Evolutionary conservation across 2,888 invertebrate species (phyloP).

Genomic region (Omphaloscelis lunosa): DNA sequence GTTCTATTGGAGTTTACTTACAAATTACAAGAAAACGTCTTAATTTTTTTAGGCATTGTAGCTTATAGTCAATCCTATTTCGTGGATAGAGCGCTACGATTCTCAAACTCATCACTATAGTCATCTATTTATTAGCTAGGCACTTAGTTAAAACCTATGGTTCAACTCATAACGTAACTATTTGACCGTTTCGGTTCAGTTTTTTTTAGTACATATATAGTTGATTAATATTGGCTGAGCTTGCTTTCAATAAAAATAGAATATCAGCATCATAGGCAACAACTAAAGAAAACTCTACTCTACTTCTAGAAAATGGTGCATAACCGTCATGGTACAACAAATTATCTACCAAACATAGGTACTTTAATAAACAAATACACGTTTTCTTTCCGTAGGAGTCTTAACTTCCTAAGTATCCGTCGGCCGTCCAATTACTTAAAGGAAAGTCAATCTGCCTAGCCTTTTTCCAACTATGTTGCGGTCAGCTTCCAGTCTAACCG

Average conservation of each 20-base stretch:
- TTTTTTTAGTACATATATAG: no score
- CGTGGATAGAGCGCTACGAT: background rate
- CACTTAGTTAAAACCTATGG: background rate
- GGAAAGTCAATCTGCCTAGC: background rate
- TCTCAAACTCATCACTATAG: background rate
- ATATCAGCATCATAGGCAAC: no score
- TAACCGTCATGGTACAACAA: no score
- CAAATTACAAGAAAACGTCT: background rate
- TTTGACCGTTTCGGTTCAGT: background rate
- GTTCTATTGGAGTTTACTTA: background rate
- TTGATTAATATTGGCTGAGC: no score
- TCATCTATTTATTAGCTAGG: background rate
- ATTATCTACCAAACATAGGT: background rate
- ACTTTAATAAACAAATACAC: slow-evolving; percentile 13
- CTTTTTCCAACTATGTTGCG: background rate
- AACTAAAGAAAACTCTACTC: no score
- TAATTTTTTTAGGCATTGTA: background rate
- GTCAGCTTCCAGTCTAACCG: background rate
- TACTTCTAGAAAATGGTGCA: no score
- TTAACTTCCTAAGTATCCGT: background rate
- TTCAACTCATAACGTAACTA: background rate
- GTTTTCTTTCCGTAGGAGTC: slow-evolving; percentile 12
- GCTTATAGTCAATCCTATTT: background rate
- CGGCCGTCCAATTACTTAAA: background rate
- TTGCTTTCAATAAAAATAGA: no score